A percentile compares a stretch with the other conserved stretches of the same genome.
Conservation (phyloP, 1,140 invertebrate species). For the Drosophila paulistorum region DNA sequence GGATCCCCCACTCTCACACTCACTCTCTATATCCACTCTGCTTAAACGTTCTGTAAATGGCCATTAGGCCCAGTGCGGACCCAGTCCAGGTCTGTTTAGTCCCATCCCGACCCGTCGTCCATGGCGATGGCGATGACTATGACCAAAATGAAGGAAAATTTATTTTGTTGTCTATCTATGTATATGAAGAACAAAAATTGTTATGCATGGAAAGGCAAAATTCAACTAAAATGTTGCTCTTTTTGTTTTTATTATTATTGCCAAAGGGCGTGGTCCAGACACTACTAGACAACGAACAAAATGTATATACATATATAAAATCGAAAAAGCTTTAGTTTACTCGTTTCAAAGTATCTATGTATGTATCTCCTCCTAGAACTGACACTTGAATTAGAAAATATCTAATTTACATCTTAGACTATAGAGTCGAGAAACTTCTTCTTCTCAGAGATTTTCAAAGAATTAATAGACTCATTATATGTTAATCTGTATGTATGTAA, state of each 20-base stretch:
- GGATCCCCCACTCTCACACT: constrained; percentile 14
- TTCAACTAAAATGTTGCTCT: constrained; percentile 8
- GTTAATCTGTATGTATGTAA: too few species aligned
- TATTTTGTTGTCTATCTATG: background rate
- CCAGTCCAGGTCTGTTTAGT: background rate
- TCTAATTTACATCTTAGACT: too few species aligned
- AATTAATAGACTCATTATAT: too few species aligned
- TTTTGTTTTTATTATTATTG: constrained; percentile 8
- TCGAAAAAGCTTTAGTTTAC: too few species aligned
- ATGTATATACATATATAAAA: too few species aligned
- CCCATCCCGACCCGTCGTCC: background rate
- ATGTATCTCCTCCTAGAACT: too few species aligned
- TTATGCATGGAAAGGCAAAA: constrained; percentile 9
- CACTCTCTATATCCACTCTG: background rate
- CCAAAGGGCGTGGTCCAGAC: background rate
- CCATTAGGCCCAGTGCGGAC: constrained; percentile 4
- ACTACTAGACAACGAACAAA: background rate
- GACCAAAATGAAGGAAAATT: constrained; percentile 6
- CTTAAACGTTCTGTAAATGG: constrained; percentile 24
- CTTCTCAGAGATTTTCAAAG: too few species aligned
- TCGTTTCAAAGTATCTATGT: too few species aligned
- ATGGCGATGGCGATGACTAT: background rate
- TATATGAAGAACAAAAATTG: constrained; percentile 2
- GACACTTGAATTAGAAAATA: too few species aligned
- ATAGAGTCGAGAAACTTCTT: too few species aligned